Percentiles rank a stretch among this genome's conserved stretches.
These are phyloP conservation scores for Saxidomus purpurata DNA, from an alignment of 1,140 invertebrate species.

Conservation along the genomic window DNA sequence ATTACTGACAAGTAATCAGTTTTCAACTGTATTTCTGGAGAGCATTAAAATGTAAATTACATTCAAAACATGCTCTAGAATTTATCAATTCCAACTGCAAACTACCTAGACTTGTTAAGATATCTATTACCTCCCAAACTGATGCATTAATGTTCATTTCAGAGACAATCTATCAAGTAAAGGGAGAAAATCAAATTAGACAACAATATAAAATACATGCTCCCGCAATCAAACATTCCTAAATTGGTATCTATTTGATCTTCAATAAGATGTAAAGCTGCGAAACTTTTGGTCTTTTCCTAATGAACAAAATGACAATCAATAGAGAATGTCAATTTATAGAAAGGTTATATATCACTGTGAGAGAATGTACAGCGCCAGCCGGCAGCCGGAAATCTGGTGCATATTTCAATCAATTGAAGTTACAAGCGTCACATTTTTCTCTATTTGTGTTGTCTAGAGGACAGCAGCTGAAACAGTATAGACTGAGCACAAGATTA, in stretches of 20 bases:
- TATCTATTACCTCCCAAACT: background rate
- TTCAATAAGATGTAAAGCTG: background rate
- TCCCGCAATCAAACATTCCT: constrained; percentile 2
- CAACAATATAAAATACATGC: constrained; percentile 25
- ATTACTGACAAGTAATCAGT: too few relatives aligned
- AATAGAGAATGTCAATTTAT: constrained; percentile 7
- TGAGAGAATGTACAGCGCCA: background rate
- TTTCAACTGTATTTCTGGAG: too few relatives aligned
- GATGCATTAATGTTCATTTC: background rate
- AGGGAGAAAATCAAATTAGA: constrained; percentile 30
- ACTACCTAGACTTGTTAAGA: too few relatives aligned
- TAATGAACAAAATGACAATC: constrained; percentile 22
- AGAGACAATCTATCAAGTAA: constrained; percentile 1
- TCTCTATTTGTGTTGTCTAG: background rate
- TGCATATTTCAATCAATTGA: background rate
- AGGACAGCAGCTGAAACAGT: background rate
- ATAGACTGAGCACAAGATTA: too few relatives aligned
- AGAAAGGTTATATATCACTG: background rate
- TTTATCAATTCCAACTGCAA: too few relatives aligned
- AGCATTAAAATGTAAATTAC: too few relatives aligned
- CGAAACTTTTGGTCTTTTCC: background rate
- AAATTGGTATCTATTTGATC: constrained; percentile 29
- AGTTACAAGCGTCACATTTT: background rate
- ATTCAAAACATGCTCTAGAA: too few relatives aligned
- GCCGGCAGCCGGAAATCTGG: background rate